These are phyloP conservation scores for Podocnemis expansa DNA, from an alignment of 2,113 vertebrate genomes.

Conservation along the genomic window DNA sequence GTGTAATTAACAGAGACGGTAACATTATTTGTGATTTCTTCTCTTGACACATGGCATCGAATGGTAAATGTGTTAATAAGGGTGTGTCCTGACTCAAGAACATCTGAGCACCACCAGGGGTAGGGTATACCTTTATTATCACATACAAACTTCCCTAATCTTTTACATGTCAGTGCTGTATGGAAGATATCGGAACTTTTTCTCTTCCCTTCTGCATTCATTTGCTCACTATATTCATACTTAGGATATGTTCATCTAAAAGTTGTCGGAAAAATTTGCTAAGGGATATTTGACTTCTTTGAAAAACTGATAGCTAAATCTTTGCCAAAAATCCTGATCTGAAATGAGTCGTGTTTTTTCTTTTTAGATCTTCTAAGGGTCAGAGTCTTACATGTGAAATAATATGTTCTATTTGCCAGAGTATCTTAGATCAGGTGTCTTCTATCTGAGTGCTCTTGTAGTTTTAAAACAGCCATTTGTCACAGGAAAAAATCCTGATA, in stretches of 20 bases:
- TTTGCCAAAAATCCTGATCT: neutral
- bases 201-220: neutral
- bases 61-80: neutral
- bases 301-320: neutral
- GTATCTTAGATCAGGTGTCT: neutral
- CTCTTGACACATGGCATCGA: neutral
- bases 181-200: neutral
- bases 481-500: neutral
- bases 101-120: neutral
- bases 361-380: neutral
- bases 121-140: neutral
- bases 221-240: neutral
- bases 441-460: neutral
- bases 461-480: neutral
- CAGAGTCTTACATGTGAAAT: accelerated
- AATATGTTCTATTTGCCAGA: neutral
- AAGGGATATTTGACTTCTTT: neutral
- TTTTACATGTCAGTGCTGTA: neutral
- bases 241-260: neutral
- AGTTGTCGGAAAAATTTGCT: neutral
- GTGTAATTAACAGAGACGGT: neutral
- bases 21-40: neutral
- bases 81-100: neutral
- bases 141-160: neutral
- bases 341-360: neutral